Conservation (phyloP, 2,797 vertebrate genomes). For the Lepus townsendii region DNA sequence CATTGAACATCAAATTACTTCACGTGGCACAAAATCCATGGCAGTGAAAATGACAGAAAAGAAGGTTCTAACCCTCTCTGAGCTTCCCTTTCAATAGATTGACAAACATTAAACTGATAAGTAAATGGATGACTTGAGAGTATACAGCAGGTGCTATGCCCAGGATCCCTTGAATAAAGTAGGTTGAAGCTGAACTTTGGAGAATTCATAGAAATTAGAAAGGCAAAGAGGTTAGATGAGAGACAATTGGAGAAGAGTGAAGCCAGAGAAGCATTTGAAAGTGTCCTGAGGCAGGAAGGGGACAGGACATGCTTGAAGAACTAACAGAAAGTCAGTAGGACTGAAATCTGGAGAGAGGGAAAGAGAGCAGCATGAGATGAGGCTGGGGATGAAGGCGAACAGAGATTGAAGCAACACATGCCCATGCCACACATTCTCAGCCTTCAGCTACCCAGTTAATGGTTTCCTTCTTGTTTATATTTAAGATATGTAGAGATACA, state of each 20-base stretch:
- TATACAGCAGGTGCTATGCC: no score
- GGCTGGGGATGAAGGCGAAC: background rate
- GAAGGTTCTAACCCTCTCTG: background rate
- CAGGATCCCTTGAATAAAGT: background rate
- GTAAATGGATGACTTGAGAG: background rate
- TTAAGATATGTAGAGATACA: background rate
- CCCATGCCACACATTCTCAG: rapidly evolving
- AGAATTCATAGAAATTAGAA: background rate
- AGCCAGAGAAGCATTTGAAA: background rate
- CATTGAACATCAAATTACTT: background rate
- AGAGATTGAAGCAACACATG: rapidly evolving
- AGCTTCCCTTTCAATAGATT: background rate
- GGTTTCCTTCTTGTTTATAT: background rate
- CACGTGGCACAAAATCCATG: background rate
- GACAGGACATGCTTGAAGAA: background rate
- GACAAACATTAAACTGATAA: background rate
- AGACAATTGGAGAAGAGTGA: background rate
- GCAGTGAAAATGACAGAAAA: background rate
- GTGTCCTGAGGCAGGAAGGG: background rate
- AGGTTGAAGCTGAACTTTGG: background rate
- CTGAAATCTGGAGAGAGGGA: background rate
- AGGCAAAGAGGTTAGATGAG: background rate
- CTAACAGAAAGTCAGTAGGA: background rate
- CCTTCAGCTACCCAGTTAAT: background rate
- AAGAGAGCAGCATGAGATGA: background rate